Evolutionary conservation across 1,140 invertebrate genomes (phyloP), one percentile per base, ranked within the genome.

Genomic region (Brachionus sp.): DNA sequence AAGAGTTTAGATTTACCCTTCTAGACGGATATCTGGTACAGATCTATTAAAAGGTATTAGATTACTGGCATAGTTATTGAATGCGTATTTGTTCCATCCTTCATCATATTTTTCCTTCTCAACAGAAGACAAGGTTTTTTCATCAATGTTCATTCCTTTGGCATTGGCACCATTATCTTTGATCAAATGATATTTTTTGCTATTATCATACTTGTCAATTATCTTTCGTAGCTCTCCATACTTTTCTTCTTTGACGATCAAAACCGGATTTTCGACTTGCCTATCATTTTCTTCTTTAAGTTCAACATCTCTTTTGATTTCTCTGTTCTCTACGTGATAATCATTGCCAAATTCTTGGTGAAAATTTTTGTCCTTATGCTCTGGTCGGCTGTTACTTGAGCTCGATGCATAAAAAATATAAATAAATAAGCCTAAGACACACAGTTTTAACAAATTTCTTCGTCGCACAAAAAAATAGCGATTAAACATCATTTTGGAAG

Each of bases 11-110:
- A 29, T 29, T 29, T 95, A 96, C 95, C 96, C 96, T 87, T 93
- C 92, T 89, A 98, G 95, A 83, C 97, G 91, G 1, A 95, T 94
- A 91, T 98, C 95, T 0, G 96, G 96, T 84, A 99, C 90, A 66
- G 92, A 92, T 85, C 97, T 91, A 86, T 96, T 93, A 44, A 99
- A 92, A 16, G 96, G 98, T 87, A 99, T 98, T 88, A 97, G 91
- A 90, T 99, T 96, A 87, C 95, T 97, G 84, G 92, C 94, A 88
- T 98, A 99, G 89, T 98, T 95, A 91, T 99, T 99, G 89, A 98
- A 98, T 4, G 96, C 97, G 89, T 99, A 98, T 86, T 96, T 95
- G 86, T 93, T 90, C 95, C 96, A 99, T 13, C 97, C 97, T 84
- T 95, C 93, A 84, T 97, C 94, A 29, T 96, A 95, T 80, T 94